Evolutionary conservation across 2,888 invertebrate species (phyloP).

Genomic region (Podotricha telesiphe): DNA sequence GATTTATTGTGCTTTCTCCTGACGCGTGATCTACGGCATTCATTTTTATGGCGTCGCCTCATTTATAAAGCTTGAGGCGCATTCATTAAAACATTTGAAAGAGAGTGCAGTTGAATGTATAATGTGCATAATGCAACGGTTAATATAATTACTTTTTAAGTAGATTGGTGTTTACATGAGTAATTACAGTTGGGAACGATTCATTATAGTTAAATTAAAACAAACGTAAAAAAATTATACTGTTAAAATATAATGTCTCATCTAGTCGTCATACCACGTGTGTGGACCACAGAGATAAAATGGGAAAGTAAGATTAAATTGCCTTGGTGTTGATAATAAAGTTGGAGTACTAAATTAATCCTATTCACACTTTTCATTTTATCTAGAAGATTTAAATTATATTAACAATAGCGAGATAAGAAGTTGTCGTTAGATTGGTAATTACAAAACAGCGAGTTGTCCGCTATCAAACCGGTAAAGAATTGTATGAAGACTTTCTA

Average conservation of each 20-base stretch:
- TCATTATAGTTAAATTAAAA: constrained; percentile 22
- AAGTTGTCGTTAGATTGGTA: constrained; percentile 66
- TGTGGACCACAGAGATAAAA: constrained; percentile 35
- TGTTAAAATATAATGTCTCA: constrained; percentile 28
- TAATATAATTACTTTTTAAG: constrained; percentile 50
- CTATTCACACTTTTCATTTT: constrained; percentile 48
- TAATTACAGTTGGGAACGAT: constrained; percentile 48
- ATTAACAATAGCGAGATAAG: constrained; percentile 52
- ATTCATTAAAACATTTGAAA: constrained; percentile 55
- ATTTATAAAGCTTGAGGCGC: constrained; percentile 57
- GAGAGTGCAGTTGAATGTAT: constrained; percentile 64
- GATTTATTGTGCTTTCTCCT: constrained; percentile 69
- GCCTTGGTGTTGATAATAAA: constrained; percentile 29
- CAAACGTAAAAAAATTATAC: constrained; percentile 12
- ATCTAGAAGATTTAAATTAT: constrained; percentile 53
- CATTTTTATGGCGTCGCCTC: constrained; percentile 59
- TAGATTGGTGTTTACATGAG: constrained; percentile 53
- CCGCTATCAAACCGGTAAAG: constrained; percentile 65
- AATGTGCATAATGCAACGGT: constrained; percentile 53
- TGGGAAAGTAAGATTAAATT: constrained; percentile 41
- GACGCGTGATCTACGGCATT: constrained; percentile 63
- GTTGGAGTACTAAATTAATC: constrained; percentile 42
- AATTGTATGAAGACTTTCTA: constrained; percentile 68
- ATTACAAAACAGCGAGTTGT: constrained; percentile 59
- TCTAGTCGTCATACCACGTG: constrained; percentile 35